Evolutionary conservation across 2,888 invertebrate species (phyloP).

Genomic region (Timandra comae): DNA sequence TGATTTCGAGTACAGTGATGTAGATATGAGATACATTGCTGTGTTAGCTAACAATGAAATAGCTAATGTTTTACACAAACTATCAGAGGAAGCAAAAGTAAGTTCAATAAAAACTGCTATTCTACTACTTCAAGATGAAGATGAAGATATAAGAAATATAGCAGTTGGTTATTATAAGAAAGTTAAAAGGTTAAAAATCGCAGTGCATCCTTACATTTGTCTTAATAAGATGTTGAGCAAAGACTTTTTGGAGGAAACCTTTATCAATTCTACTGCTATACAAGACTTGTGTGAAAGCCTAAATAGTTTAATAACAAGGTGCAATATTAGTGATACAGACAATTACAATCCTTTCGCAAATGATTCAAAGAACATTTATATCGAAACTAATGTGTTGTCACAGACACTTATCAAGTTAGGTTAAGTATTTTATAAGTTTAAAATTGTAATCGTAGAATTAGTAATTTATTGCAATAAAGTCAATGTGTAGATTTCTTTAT

Average conservation of each 20-base stretch:
- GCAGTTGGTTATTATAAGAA: slow-evolving; percentile 48
- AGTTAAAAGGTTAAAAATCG: slow-evolving; percentile 21
- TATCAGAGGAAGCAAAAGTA: slow-evolving; percentile 42
- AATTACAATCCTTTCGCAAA: slow-evolving; percentile 71
- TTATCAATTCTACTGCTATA: slow-evolving; percentile 30
- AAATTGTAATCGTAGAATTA: no score
- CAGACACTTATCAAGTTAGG: slow-evolving; percentile 34
- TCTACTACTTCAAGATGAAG: slow-evolving; percentile 74
- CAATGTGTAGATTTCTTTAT: no score
- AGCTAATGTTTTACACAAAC: slow-evolving; percentile 30
- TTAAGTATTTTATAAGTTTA: no score
- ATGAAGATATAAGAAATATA: slow-evolving; percentile 61
- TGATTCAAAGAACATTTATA: slow-evolving; percentile 65
- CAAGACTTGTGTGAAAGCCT: slow-evolving; percentile 34
- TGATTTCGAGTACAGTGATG: slow-evolving; percentile 46
- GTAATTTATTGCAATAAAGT: no score
- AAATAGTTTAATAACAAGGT: slow-evolving; percentile 21
- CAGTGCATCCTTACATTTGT: slow-evolving; percentile 49
- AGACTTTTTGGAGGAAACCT: slow-evolving; percentile 35
- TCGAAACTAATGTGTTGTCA: slow-evolving; percentile 57
- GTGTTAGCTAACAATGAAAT: slow-evolving; percentile 58
- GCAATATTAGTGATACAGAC: slow-evolving; percentile 31
- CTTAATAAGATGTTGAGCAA: slow-evolving; percentile 39
- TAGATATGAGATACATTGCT: slow-evolving; percentile 55
- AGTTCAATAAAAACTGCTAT: slow-evolving; percentile 52